A percentile compares a stretch with the other conserved stretches of the same genome.
Conservation (phyloP, 2,888 invertebrate genomes). For the Cheilosia grossa region DNA sequence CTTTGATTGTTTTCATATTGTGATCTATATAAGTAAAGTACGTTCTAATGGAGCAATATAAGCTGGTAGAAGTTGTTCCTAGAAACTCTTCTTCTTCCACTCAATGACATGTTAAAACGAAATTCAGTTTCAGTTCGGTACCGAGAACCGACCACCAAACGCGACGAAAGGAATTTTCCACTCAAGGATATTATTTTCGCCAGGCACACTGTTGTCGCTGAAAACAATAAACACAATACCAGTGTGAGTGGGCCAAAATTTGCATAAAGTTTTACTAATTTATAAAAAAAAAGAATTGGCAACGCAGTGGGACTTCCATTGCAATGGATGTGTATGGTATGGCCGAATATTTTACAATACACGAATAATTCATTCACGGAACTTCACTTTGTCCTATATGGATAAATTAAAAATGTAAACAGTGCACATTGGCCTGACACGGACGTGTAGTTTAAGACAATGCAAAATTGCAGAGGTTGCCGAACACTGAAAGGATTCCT, state of each 20-base stretch:
- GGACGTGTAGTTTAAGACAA: neutral
- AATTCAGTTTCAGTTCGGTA: conserved; percentile 1
- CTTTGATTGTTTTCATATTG: conserved; percentile 36
- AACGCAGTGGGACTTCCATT: neutral
- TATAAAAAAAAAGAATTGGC: conserved; percentile 12
- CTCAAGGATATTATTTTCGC: conserved; percentile 8
- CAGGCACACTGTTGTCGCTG: neutral
- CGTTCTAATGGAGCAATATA: neutral
- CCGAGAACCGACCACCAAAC: neutral
- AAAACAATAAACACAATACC: neutral
- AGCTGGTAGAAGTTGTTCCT: neutral
- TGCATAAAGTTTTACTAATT: conserved; percentile 47
- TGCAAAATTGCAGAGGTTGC: conserved; percentile 7
- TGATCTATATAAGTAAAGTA: conserved; percentile 27
- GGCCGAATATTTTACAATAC: neutral
- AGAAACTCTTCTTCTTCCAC: neutral
- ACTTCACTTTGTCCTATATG: neutral
- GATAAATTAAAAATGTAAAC: conserved; percentile 18
- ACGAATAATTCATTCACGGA: neutral
- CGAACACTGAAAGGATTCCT: conserved; percentile 4
- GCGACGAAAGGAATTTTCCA: conserved; percentile 20
- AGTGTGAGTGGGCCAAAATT: conserved; percentile 33
- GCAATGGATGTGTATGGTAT: neutral
- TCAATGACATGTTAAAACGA: conserved; percentile 8
- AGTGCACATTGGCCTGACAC: neutral